A percentile compares a stretch with the other conserved stretches of the same genome.
Evolutionary conservation across 1,140 invertebrate species (phyloP).

Genomic region (Campoletis sonorensis): DNA sequence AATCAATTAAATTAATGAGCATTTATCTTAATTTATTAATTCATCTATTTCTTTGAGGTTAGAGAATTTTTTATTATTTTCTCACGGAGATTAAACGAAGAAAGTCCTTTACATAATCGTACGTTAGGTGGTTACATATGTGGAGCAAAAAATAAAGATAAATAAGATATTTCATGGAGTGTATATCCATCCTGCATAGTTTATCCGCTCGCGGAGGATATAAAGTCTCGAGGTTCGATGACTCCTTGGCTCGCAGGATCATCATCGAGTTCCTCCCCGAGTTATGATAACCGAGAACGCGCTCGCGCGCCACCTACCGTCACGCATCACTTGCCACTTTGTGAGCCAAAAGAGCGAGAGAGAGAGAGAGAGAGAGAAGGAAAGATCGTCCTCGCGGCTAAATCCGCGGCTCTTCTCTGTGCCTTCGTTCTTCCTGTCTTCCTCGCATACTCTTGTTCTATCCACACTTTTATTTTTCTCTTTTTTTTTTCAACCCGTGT

Average conservation of each 20-base stretch:
- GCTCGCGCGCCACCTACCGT: slow-evolving; percentile 57
- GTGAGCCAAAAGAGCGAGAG: slow-evolving; percentile 56
- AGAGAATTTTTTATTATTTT: too few species aligned
- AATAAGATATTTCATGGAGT: neutral
- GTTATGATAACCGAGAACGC: slow-evolving; percentile 62
- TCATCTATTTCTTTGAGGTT: too few species aligned
- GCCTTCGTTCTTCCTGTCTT: neutral
- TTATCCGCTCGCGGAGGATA: slow-evolving; percentile 3
- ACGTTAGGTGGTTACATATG: neutral
- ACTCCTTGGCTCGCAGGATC: slow-evolving; percentile 45
- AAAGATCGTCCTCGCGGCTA: slow-evolving; percentile 29
- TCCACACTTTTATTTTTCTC: neutral
- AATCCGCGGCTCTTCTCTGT: neutral
- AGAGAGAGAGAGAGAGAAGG: neutral
- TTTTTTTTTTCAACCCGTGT: neutral
- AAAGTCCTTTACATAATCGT: neutral
- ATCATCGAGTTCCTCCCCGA: slow-evolving; percentile 47
- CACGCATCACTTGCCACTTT: slow-evolving; percentile 66
- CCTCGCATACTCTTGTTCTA: neutral
- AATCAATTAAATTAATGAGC: too few species aligned
- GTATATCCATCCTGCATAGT: neutral
- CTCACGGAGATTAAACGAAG: neutral
- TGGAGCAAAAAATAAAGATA: neutral
- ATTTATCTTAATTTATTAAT: too few species aligned
- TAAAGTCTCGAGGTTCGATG: slow-evolving; percentile 50